phyloP scores from a whole-genome alignment of 2,888 invertebrate genomes.

The Eugnorisma glareosa region DNA sequence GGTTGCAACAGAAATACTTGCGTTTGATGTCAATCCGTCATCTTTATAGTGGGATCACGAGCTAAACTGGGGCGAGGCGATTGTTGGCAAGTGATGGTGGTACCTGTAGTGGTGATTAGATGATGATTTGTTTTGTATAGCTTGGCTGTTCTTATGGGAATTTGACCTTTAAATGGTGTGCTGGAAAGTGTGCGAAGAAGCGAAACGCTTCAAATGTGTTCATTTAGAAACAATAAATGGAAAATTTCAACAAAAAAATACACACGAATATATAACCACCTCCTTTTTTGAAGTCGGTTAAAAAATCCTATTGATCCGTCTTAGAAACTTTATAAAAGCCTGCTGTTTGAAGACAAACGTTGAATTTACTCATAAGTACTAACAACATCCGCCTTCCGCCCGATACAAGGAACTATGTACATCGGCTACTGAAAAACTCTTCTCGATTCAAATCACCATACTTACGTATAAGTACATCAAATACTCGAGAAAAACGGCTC shows the following conservation, averaged over 20 bases:
- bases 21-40: slow-evolving; percentile 65
- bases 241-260: too few relatives aligned
- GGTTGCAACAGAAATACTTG: slow-evolving; percentile 47
- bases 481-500: slow-evolving; percentile 40
- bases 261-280: too few relatives aligned
- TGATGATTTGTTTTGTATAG: slow-evolving; percentile 22
- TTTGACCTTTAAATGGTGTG: slow-evolving; percentile 15
- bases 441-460: not conserved
- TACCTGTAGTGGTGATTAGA: slow-evolving; percentile 29
- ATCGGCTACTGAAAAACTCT: not conserved
- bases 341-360: not conserved
- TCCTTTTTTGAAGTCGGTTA: too few relatives aligned
- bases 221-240: not conserved
- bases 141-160: slow-evolving; percentile 22
- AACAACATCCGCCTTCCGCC: too few relatives aligned
- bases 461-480: slow-evolving; percentile 7
- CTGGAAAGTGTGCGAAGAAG: not conserved
- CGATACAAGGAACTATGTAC: not conserved
- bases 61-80: slow-evolving; percentile 55
- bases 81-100: slow-evolving; percentile 39
- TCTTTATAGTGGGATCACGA: slow-evolving; percentile 68
- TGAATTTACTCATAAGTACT: not conserved
- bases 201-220: not conserved
- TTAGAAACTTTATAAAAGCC: too few relatives aligned
- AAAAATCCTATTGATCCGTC: too few relatives aligned